Percentiles rank a stretch among this genome's conserved stretches.
These are phyloP conservation scores for Dermolepida albohirtum DNA, from an alignment of 2,888 invertebrate genomes.

Conservation along the genomic window DNA sequence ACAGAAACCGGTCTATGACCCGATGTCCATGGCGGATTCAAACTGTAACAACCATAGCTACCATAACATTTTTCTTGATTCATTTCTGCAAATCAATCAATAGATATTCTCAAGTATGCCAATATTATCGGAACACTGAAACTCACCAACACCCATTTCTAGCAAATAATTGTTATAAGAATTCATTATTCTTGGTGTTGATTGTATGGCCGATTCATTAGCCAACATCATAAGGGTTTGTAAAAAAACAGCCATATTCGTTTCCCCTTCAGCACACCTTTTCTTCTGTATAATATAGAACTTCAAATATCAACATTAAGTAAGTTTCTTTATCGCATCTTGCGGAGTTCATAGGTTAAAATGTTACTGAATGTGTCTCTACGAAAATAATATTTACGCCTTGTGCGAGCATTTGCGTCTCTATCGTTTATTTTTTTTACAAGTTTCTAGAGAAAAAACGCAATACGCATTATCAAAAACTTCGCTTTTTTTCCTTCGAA, in stretches of 20 bases:
- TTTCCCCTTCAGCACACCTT: background rate
- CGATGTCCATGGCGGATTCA: constrained; percentile 82
- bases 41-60: constrained; percentile 84
- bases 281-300: background rate
- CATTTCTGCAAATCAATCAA: constrained; percentile 54
- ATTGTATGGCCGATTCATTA: constrained; percentile 40
- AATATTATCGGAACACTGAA: background rate
- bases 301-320: constrained; percentile 28
- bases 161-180: constrained; percentile 63
- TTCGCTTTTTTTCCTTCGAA: no score
- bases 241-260: constrained; percentile 35
- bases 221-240: constrained; percentile 40
- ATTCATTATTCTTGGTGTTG: constrained; percentile 47
- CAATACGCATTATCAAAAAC: no score
- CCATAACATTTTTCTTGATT: constrained; percentile 76
- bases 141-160: constrained; percentile 62
- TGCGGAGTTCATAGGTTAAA: constrained; percentile 31
- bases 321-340: constrained; percentile 31
- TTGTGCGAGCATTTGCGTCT: constrained; percentile 11
- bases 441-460: no score
- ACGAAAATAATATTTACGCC: constrained; percentile 21
- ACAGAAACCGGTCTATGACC: constrained; percentile 82
- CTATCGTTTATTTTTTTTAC: constrained; percentile 1
- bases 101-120: constrained; percentile 2
- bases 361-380: constrained; percentile 25